Conservation (phyloP, 2,113 vertebrate species). For the Alligator mississippiensis region DNA sequence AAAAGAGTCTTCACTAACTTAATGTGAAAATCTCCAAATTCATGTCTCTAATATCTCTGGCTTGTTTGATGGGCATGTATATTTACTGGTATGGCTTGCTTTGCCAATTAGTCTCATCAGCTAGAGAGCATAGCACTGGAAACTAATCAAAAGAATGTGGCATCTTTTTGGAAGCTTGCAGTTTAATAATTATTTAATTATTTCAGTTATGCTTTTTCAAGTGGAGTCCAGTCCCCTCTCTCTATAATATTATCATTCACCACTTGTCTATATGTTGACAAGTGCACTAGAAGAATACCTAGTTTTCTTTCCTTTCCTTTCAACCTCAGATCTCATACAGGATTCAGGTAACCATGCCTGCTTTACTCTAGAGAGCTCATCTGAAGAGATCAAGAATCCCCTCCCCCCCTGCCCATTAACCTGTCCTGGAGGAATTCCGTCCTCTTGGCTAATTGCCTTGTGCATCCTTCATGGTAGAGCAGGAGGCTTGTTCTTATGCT, state of each 20-base stretch:
- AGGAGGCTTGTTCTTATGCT: neutral
- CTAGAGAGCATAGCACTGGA: neutral
- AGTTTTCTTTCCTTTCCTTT: neutral
- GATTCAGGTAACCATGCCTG: neutral
- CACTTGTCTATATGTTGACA: neutral
- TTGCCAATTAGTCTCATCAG: neutral
- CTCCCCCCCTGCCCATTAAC: accelerated
- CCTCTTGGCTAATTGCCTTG: neutral
- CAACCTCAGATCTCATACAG: accelerated
- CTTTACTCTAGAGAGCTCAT: accelerated
- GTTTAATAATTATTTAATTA: too few relatives aligned
- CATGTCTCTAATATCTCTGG: accelerated
- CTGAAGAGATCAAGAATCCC: neutral
- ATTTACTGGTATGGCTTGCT: neutral
- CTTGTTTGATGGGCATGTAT: accelerated
- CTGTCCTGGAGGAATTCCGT: neutral
- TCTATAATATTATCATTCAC: neutral
- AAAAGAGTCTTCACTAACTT: neutral
- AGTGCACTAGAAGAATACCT: neutral
- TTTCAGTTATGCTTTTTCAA: accelerated
- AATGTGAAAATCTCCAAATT: neutral
- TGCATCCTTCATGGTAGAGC: accelerated
- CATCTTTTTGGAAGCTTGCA: neutral
- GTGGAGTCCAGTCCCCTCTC: neutral
- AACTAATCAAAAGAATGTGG: neutral